Percentiles rank a stretch among this genome's conserved stretches.
phyloP scores from a whole-genome alignment of 2,888 invertebrate species.

The Anthoptus insignis region DNA sequence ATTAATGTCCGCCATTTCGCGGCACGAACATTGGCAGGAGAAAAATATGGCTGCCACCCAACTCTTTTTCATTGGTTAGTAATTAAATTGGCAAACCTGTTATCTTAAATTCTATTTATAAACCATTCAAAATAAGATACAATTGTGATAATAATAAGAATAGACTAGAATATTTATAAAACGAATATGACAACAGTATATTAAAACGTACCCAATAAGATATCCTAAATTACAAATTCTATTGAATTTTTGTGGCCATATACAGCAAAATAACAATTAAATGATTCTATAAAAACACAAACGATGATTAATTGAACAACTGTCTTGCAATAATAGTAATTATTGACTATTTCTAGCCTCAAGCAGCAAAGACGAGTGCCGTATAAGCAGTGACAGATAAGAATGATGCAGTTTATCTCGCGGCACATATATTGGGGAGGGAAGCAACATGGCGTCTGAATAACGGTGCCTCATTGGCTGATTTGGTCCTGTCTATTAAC shows the following conservation, averaged over 20 bases:
- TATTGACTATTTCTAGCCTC: neutral
- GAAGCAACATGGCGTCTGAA: neutral
- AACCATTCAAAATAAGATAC: too few species aligned
- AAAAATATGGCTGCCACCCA: conserved; percentile 65
- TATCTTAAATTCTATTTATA: neutral
- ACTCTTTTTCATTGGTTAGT: neutral
- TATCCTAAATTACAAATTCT: too few species aligned
- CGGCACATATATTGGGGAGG: neutral
- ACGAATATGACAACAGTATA: too few species aligned
- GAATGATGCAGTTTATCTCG: neutral
- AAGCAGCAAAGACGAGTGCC: neutral
- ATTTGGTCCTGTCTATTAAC: conserved; percentile 31
- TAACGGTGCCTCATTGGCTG: conserved; percentile 57
- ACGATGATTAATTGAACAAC: too few species aligned
- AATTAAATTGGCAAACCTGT: neutral
- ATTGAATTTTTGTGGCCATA: too few species aligned
- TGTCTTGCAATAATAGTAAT: too few species aligned
- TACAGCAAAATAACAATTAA: too few species aligned
- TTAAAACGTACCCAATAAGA: too few species aligned
- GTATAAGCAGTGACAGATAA: neutral
- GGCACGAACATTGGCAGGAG: conserved; percentile 56
- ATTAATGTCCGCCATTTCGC: too few species aligned
- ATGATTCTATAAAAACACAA: too few species aligned
- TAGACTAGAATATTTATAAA: too few species aligned
- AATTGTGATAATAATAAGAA: too few species aligned